Conservation (phyloP, 2,888 invertebrate species). For the Fissipunctia ypsillon region DNA sequence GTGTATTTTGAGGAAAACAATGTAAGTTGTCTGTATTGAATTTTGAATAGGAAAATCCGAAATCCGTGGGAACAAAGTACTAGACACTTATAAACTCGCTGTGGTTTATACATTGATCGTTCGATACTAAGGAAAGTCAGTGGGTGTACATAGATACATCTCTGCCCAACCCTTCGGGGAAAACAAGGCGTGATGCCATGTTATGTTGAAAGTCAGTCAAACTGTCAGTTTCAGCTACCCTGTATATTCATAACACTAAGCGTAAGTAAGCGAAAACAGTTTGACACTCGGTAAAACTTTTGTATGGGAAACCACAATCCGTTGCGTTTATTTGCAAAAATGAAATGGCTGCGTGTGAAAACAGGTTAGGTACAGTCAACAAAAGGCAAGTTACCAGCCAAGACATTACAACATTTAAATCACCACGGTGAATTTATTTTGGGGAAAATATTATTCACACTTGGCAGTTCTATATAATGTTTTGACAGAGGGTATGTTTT, state of each 20-base stretch:
- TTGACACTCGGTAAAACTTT: conserved; percentile 18
- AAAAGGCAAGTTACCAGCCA: conserved; percentile 1
- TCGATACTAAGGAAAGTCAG: conserved; percentile 13
- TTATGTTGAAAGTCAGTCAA: conserved; percentile 26
- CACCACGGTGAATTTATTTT: not conserved
- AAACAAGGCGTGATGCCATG: no score
- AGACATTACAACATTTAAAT: not conserved
- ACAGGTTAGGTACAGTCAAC: not conserved
- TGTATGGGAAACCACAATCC: conserved; percentile 25
- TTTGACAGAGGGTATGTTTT: not conserved
- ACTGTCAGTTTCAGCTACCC: conserved; percentile 36
- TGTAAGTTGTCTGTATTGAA: not conserved
- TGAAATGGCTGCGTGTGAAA: conserved; percentile 17
- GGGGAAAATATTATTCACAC: no score
- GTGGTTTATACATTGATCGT: not conserved
- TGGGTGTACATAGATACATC: no score
- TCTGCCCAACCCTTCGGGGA: no score
- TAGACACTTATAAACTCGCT: not conserved
- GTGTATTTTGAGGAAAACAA: not conserved
- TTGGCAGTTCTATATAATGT: not conserved
- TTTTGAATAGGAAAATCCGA: not conserved
- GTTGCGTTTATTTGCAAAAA: conserved; percentile 3
- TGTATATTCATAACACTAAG: conserved; percentile 20
- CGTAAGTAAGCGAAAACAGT: conserved; percentile 16
- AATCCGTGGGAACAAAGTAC: conserved; percentile 17